Base-by-base conservation (phyloP, 2,888 invertebrate genomes). In the Drosophila maculinotata region DNA sequence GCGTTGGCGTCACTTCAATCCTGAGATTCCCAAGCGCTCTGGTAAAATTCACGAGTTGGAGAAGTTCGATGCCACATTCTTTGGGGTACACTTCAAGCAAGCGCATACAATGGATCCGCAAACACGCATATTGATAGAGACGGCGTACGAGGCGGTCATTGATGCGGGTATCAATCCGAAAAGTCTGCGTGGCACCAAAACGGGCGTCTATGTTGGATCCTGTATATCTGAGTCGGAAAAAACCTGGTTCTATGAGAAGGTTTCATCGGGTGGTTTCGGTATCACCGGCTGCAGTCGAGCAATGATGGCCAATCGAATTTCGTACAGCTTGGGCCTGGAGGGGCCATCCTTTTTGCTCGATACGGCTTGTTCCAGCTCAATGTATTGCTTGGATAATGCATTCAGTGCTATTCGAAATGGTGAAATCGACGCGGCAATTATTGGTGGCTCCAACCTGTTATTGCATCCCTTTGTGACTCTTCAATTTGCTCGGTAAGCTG, bases 291-390 rank as follows among this genome's bases (percentile, higher is more conserved):
- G 97, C 91, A 96, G 97, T 77, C 94, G 97, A 67, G 97, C 97
- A 3, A 97, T 98, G 97, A 93, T 98, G 89, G 96, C 98, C 10
- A 97, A 98, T 91, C 94, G 98, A 51, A 94, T 99, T 69, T 97
- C 97, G 1, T 98, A 96, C 91, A 95, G 95, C 92, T 93, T 98
- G 66, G 97, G 97, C 23, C 93, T 97, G 12, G 95, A 95, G 79
- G 98, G 98, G 0, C 98, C 98, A 0, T 97, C 97, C 4, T 96
- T 95, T 92, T 93, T 96, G 0, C 93, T 97, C 8, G 98, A 99
- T 91, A 97, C 98, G 0, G 98, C 98, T 0, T 99, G 98, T 90
- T 97, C 97, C n/a, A 98, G 98, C 54, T 96, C 97, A 7, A 93
- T 98, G 74, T 94, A 96, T 79, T 98, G 98, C 0, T 75, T 98